Percentiles rank a stretch among this genome's conserved stretches.
These are phyloP conservation scores for Penaeus chinensis DNA, from an alignment of 1,140 invertebrate species.

Conservation along the genomic window DNA sequence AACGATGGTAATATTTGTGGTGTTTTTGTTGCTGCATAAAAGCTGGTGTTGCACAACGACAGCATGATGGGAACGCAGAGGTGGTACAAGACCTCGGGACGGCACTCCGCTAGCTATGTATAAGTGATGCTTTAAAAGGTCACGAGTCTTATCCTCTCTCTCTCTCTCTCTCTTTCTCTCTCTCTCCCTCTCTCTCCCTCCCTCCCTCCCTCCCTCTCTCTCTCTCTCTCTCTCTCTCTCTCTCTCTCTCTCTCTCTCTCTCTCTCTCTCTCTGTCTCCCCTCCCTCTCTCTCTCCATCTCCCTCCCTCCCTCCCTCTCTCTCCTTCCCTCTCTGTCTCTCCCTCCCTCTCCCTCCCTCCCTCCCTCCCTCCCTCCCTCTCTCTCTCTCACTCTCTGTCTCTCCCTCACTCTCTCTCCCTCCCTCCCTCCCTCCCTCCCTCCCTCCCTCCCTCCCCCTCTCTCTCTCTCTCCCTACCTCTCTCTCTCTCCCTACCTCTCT, in stretches of 20 bases:
- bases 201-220: conserved; percentile 10
- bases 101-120: too few relatives aligned
- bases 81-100: too few relatives aligned
- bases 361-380: too few relatives aligned
- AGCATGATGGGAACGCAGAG: too few relatives aligned
- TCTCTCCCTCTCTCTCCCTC: neutral
- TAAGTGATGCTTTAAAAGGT: too few relatives aligned
- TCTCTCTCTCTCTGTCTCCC: neutral
- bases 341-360: too few relatives aligned
- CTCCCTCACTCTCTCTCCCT: too few relatives aligned
- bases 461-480: conserved; percentile 11
- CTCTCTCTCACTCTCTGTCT: too few relatives aligned
- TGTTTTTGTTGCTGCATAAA: too few relatives aligned
- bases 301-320: neutral
- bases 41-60: too few relatives aligned
- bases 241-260: conserved; percentile 6
- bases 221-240: conserved; percentile 22
- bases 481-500: conserved; percentile 7
- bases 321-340: neutral
- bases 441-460: conserved; percentile 5
- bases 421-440: neutral
- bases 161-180: neutral
- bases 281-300: neutral
- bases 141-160: neutral
- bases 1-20: too few relatives aligned